Evolutionary conservation across 2,888 invertebrate species (phyloP).

Genomic region (Tricholauxania praeusta): DNA sequence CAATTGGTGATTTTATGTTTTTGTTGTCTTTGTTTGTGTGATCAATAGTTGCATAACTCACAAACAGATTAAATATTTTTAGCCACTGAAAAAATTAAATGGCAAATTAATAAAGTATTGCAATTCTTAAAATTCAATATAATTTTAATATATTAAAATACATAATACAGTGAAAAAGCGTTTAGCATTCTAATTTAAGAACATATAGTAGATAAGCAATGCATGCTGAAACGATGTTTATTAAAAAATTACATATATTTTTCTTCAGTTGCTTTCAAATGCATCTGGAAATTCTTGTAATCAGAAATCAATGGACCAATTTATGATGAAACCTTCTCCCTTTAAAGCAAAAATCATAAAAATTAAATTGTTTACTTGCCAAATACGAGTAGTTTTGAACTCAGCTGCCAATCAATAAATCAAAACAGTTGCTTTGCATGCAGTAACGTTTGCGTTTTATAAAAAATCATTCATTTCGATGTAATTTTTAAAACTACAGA

Average conservation of each 20-base stretch:
- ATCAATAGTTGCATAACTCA: constrained; percentile 14
- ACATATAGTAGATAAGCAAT: neutral
- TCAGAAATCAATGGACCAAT: neutral
- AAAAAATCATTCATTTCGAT: constrained; percentile 66
- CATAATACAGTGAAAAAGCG: too few species aligned
- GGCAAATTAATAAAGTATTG: neutral
- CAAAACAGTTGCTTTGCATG: constrained; percentile 39
- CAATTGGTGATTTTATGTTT: constrained; percentile 57
- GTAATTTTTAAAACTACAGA: constrained; percentile 63
- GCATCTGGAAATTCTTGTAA: neutral
- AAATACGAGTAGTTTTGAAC: constrained; percentile 24
- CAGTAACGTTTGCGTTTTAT: constrained; percentile 50
- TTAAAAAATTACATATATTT: neutral
- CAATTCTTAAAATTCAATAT: neutral
- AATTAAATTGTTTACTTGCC: constrained; percentile 43
- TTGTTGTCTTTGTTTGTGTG: constrained; percentile 12
- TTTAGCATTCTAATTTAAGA: too few species aligned
- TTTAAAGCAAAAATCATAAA: constrained; percentile 33
- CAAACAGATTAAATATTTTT: constrained; percentile 25
- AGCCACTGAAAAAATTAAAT: constrained; percentile 49
- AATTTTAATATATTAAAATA: too few species aligned
- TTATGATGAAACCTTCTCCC: constrained; percentile 5
- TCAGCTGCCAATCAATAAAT: constrained; percentile 38
- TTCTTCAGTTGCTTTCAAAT: neutral
- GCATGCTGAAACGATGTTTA: neutral